Conservation (phyloP, 2,888 invertebrate species). For the Scaptomyza parva region DNA sequence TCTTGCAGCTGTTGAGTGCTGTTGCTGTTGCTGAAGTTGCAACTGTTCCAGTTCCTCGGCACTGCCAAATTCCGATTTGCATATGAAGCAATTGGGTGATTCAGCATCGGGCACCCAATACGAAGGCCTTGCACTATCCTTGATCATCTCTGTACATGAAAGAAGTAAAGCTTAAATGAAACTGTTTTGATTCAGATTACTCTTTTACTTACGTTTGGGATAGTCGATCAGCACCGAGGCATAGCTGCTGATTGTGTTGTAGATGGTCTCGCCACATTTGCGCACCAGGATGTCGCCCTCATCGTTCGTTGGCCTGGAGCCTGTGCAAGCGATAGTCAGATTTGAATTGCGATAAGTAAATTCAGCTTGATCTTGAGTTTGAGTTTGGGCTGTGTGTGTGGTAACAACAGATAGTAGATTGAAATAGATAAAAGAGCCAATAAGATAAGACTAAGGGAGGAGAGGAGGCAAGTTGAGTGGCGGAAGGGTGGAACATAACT, state of each 20-base stretch:
- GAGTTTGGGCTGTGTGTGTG: slow-evolving; percentile 30
- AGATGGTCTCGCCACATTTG: slow-evolving; percentile 89
- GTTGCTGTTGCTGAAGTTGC: slow-evolving; percentile 24
- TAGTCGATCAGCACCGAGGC: slow-evolving; percentile 89
- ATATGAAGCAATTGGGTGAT: slow-evolving; percentile 88
- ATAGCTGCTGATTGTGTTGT: slow-evolving; percentile 89
- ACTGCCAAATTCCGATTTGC: slow-evolving; percentile 87
- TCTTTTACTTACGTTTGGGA: slow-evolving; percentile 88
- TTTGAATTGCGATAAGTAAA: slow-evolving; percentile 66
- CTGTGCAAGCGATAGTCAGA: slow-evolving; percentile 76
- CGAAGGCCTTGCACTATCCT: slow-evolving; percentile 90
- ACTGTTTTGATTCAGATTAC: neutral
- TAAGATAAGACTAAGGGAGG: neutral
- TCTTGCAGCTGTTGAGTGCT: neutral
- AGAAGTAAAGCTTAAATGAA: neutral
- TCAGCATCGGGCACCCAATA: slow-evolving; percentile 93
- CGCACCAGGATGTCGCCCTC: slow-evolving; percentile 87
- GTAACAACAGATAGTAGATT: slow-evolving; percentile 14
- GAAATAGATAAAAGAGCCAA: neutral
- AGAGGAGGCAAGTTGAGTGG: neutral
- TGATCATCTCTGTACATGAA: slow-evolving; percentile 87
- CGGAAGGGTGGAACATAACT: no score
- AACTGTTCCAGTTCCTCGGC: slow-evolving; percentile 81
- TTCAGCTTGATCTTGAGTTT: slow-evolving; percentile 52
- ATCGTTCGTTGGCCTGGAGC: slow-evolving; percentile 76